phyloP scores from a whole-genome alignment of 2,113 vertebrate genomes.

The Tetrao urogallus region DNA sequence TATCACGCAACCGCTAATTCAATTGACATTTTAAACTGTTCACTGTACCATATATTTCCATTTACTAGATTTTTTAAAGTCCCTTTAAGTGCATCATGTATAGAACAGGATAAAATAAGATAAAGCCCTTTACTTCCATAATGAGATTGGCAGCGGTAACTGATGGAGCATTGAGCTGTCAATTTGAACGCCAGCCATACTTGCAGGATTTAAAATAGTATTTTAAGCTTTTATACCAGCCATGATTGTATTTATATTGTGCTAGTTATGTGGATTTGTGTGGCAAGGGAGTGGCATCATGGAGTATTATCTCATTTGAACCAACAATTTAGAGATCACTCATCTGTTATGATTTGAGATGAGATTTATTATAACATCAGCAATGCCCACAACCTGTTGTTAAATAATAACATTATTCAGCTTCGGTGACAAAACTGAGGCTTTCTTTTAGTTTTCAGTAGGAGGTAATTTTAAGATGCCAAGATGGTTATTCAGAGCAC shows the following conservation, averaged over 20 bases:
- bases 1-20: slow-evolving; percentile 50
- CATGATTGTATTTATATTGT: slow-evolving; percentile 46
- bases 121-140: slow-evolving; percentile 20
- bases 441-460: slow-evolving; percentile 22
- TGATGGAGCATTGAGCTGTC: slow-evolving; percentile 55
- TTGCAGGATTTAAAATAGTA: slow-evolving; percentile 57
- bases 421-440: neutral
- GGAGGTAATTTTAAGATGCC: neutral
- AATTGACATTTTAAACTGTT: slow-evolving; percentile 69
- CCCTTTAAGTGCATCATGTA: slow-evolving; percentile 57
- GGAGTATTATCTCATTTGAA: slow-evolving; percentile 35
- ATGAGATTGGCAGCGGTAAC: slow-evolving; percentile 30
- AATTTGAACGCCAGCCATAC: slow-evolving; percentile 46
- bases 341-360: slow-evolving; percentile 51
- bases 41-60: slow-evolving; percentile 68
- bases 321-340: slow-evolving; percentile 38
- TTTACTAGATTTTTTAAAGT: slow-evolving; percentile 60
- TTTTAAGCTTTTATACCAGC: slow-evolving; percentile 47
- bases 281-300: slow-evolving; percentile 10
- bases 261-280: slow-evolving; percentile 49
- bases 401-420: slow-evolving; percentile 7
- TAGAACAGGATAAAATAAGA: slow-evolving; percentile 49
- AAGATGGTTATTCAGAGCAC: neutral
- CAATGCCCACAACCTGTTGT: neutral
- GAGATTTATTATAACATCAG: neutral